phyloP scores from a whole-genome alignment of 2,113 vertebrate genomes.

The Rhegmatorhina hoffmannsi region DNA sequence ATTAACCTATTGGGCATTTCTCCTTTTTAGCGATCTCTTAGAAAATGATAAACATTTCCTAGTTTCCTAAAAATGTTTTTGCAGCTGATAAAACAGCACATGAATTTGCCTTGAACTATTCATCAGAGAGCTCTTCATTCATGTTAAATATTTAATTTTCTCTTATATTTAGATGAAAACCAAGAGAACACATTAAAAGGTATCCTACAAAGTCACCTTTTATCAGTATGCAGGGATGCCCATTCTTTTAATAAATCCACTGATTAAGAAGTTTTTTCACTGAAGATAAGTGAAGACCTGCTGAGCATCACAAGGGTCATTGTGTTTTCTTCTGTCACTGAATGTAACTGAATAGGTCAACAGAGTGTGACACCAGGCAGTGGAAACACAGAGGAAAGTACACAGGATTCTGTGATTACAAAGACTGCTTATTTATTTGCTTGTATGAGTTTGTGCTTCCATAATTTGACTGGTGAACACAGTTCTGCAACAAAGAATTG shows the following conservation, averaged over 20 bases:
- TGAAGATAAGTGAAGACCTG: slow-evolving; percentile 16
- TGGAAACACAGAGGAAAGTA: neutral
- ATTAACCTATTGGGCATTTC: neutral
- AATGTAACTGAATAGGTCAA: neutral
- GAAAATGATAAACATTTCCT: neutral
- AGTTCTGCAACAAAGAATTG: neutral
- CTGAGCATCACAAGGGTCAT: neutral
- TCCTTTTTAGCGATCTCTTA: neutral
- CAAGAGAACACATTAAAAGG: neutral
- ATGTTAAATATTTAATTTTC: neutral
- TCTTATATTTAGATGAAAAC: neutral
- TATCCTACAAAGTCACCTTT: neutral
- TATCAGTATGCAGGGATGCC: neutral
- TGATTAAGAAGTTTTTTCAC: neutral
- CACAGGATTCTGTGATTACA: neutral
- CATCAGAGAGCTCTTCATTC: neutral
- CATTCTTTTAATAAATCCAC: slow-evolving; percentile 12
- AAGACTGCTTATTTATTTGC: neutral
- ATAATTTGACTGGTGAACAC: neutral
- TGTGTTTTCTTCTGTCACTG: neutral
- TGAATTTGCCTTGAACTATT: neutral
- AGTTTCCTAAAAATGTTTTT: neutral
- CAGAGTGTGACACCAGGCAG: neutral
- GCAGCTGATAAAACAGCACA: neutral
- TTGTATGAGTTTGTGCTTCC: neutral